phyloP scores from a whole-genome alignment of 2,888 invertebrate genomes.

The Diabrotica balteata region DNA sequence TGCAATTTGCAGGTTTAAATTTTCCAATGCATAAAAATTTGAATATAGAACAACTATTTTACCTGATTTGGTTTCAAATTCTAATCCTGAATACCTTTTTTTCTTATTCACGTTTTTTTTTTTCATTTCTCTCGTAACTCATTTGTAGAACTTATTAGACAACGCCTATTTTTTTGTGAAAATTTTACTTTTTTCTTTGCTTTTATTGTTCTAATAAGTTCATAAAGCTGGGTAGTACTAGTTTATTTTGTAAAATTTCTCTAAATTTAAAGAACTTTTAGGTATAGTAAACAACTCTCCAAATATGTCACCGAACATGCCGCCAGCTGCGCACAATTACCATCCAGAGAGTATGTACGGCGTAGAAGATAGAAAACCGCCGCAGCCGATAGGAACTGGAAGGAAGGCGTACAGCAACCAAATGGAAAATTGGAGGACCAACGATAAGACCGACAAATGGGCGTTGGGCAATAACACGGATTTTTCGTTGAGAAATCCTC shows the following conservation, averaged over 20 bases:
- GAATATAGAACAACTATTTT: no score
- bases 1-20: no score
- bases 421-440: slow-evolving; percentile 39
- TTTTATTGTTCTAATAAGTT: not conserved
- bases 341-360: slow-evolving; percentile 39
- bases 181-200: not conserved
- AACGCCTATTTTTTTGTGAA: no score
- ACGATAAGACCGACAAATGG: slow-evolving; percentile 39
- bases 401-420: slow-evolving; percentile 65
- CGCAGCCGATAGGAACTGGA: slow-evolving; percentile 81
- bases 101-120: no score
- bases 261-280: not conserved
- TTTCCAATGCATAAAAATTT: no score
- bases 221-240: no score
- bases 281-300: slow-evolving; percentile 63
- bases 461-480: slow-evolving; percentile 41
- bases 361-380: slow-evolving; percentile 65
- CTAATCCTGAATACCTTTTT: no score
- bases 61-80: no score
- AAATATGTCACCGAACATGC: slow-evolving; percentile 59
- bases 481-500: slow-evolving; percentile 48
- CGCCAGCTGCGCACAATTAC: slow-evolving; percentile 29
- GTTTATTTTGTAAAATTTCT: no score
- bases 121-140: not conserved
- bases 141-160: not conserved